phyloP scores from a whole-genome alignment of 2,888 invertebrate species.

The Caenorhabditis sp. region DNA sequence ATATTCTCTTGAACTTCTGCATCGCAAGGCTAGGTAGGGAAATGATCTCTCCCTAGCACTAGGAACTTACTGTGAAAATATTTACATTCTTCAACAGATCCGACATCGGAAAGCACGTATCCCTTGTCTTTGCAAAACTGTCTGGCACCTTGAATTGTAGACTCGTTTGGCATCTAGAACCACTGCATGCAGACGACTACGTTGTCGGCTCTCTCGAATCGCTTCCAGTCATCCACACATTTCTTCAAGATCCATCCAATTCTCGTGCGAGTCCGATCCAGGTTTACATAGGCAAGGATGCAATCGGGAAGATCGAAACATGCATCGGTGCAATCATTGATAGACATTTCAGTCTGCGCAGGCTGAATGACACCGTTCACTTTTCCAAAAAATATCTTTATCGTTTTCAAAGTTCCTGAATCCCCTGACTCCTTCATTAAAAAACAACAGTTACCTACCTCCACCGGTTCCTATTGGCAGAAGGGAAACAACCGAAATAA shows the following conservation, averaged over 20 bases:
- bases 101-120: constrained; percentile 6
- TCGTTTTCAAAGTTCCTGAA: too few relatives aligned
- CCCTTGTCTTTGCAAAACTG: not conserved
- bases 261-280: not conserved
- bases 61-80: too few relatives aligned
- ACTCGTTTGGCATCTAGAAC: not conserved
- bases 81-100: not conserved
- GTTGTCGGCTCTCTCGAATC: constrained; percentile 9
- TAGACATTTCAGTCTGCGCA: not conserved
- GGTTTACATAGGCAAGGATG: constrained; percentile 7
- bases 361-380: not conserved
- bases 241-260: constrained; percentile 4
- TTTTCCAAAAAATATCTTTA: constrained; percentile 9
- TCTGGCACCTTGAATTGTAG: not conserved
- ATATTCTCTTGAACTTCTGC: too few relatives aligned
- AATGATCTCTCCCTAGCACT: too few relatives aligned
- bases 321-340: not conserved
- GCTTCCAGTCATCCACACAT: constrained; percentile 21
- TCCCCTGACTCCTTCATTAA: too few relatives aligned
- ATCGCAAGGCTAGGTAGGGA: too few relatives aligned
- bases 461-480: too few relatives aligned
- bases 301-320: not conserved
- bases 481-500: too few relatives aligned
- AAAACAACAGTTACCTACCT: too few relatives aligned
- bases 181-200: constrained; percentile 16